Conservation (phyloP, 2,113 vertebrate species). For the Hypanus sabinus region DNA sequence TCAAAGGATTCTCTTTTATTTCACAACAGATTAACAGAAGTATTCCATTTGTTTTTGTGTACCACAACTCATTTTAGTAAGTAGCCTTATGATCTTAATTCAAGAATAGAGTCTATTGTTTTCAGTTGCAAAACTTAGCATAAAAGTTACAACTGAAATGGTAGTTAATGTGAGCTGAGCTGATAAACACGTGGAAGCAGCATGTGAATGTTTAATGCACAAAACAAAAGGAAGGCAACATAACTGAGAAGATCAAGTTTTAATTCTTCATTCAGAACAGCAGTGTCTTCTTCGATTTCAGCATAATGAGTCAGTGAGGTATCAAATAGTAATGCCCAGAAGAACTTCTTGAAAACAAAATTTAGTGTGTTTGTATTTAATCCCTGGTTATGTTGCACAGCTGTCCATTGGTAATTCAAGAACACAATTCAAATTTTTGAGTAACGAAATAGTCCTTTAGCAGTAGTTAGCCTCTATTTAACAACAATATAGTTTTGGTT, state of each 20-base stretch:
- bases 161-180: neutral
- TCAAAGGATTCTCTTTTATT: neutral
- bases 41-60: neutral
- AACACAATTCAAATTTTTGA: neutral
- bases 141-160: neutral
- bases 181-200: neutral
- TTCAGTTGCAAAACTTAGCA: neutral
- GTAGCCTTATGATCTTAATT: neutral
- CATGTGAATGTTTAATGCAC: constrained; percentile 13
- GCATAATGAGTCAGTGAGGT: neutral
- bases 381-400: neutral
- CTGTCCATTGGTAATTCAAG: neutral
- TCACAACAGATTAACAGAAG: neutral
- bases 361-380: neutral
- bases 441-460: neutral
- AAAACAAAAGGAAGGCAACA: neutral
- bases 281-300: neutral
- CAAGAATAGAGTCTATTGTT: neutral
- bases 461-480: neutral
- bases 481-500: too few species aligned
- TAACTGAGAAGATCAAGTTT: neutral
- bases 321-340: neutral
- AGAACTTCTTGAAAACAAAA: neutral
- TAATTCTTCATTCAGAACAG: neutral
- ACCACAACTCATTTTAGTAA: neutral